Conservation (phyloP, 2,888 invertebrate species). For the Philereme transversata region DNA sequence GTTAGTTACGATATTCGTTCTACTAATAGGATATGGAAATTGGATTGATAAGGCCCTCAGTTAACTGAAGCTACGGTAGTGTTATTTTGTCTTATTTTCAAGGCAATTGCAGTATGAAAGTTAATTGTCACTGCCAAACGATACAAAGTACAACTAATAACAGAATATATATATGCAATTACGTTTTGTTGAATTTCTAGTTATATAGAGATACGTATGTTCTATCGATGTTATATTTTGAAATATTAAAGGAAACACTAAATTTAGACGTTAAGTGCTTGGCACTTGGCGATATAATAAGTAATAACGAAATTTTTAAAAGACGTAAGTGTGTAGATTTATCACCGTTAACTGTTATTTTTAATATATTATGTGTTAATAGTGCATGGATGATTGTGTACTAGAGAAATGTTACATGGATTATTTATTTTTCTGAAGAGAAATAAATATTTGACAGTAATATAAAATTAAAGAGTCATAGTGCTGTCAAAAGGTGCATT, state of each 20-base stretch:
- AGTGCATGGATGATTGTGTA: conserved; percentile 59
- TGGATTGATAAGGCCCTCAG: conserved; percentile 7
- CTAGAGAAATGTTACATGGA: conserved; percentile 52
- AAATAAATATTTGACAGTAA: conserved; percentile 62
- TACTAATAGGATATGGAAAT: conserved; percentile 13
- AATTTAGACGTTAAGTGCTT: conserved; percentile 20
- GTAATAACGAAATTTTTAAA: conserved; percentile 41
- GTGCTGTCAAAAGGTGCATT: conserved; percentile 72
- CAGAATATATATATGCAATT: conserved; percentile 50
- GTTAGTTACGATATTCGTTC: conserved; percentile 45
- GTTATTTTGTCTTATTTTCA: conserved; percentile 10
- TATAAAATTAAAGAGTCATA: conserved; percentile 58
- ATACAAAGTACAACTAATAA: conserved; percentile 70
- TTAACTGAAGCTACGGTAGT: background rate
- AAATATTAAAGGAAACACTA: conserved; percentile 31
- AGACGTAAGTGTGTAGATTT: conserved; percentile 56
- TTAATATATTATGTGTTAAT: conserved; percentile 60
- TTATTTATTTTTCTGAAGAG: conserved; percentile 65
- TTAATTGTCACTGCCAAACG: conserved; percentile 72
- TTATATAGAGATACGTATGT: conserved; percentile 39
- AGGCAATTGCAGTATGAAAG: conserved; percentile 47
- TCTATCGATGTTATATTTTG: conserved; percentile 29
- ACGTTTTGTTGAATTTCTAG: conserved; percentile 51
- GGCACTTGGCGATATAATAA: conserved; percentile 15
- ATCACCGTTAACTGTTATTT: conserved; percentile 62